phyloP scores from a whole-genome alignment of 2,113 vertebrate genomes.

The Amazona guildingii region DNA sequence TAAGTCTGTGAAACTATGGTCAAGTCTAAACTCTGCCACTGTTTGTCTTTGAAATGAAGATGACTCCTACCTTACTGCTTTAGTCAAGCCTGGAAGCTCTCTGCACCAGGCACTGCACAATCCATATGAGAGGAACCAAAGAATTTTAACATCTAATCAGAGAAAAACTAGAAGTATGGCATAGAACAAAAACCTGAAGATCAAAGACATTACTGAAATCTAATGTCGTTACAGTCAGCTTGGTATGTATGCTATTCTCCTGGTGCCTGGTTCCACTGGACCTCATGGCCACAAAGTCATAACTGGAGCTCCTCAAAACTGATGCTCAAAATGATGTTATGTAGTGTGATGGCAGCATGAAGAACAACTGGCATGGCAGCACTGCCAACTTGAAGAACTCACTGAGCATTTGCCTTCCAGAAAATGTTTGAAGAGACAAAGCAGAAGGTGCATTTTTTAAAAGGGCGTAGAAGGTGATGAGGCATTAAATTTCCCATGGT shows the following conservation, averaged over 20 bases:
- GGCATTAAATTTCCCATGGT: neutral
- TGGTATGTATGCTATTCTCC: neutral
- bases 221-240: neutral
- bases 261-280: neutral
- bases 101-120: neutral
- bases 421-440: neutral
- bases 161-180: neutral
- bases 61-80: neutral
- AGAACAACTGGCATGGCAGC: neutral
- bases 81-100: neutral
- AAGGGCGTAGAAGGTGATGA: neutral
- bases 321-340: neutral
- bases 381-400: neutral
- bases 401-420: neutral
- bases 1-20: neutral
- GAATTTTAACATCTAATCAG: neutral
- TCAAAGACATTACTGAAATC: neutral
- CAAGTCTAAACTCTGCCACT: neutral
- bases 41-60: neutral
- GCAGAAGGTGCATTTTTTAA: neutral
- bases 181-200: neutral
- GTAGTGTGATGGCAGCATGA: neutral
- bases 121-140: neutral
- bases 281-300: fast-evolving
- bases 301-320: neutral